Conservation (phyloP, 1,140 invertebrate genomes). For the Micrasema longulum region DNA sequence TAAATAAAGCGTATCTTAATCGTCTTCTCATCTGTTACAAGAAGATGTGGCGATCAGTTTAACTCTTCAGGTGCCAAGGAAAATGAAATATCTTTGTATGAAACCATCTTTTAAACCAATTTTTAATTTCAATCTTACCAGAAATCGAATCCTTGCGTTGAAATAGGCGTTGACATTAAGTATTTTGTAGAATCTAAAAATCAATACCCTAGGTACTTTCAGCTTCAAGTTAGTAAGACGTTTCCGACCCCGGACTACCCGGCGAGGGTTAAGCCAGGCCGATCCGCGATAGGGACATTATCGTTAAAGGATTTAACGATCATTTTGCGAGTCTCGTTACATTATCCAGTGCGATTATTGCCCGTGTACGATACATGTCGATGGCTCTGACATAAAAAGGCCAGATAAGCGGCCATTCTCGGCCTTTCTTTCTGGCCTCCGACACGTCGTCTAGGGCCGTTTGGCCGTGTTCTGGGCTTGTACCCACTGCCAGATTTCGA, state of each 20-base stretch:
- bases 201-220: no score
- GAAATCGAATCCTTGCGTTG: no score
- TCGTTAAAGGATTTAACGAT: constrained; percentile 48
- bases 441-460: constrained; percentile 31
- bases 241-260: not conserved
- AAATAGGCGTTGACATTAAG: no score
- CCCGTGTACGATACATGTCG: constrained; percentile 44
- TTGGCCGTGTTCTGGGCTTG: constrained; percentile 18
- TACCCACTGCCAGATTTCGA: constrained; percentile 24
- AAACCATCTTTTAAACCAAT: no score
- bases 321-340: constrained; percentile 47
- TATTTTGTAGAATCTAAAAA: no score
- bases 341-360: constrained; percentile 47
- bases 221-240: no score
- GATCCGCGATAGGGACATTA: constrained; percentile 37
- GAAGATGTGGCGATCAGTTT: no score
- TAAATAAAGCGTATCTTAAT: no score
- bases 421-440: constrained; percentile 27
- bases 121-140: no score
- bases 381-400: constrained; percentile 39
- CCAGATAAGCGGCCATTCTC: constrained; percentile 31
- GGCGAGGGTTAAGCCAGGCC: constrained; percentile 17
- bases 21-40: no score
- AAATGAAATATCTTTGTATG: no score
- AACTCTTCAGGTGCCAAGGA: no score